Conservation (phyloP, 1,140 invertebrate genomes). For the Leptopilina clavipes region DNA sequence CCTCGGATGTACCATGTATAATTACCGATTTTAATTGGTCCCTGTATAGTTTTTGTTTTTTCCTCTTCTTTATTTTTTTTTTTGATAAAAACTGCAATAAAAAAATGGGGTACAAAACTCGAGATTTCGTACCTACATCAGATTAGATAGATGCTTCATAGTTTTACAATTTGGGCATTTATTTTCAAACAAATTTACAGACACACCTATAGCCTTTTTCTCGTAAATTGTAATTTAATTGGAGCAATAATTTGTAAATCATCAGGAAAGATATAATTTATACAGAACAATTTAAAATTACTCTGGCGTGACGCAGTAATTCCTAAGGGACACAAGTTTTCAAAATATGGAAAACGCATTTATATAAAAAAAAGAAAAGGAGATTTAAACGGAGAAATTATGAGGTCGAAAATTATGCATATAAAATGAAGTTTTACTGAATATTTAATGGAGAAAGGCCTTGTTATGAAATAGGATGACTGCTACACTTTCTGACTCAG, state of each 20-base stretch:
- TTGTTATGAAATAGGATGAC: conserved; percentile 7
- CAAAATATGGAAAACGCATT: too few species aligned
- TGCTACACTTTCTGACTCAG: conserved; percentile 1
- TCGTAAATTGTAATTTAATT: too few species aligned
- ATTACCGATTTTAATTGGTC: conserved; percentile 56
- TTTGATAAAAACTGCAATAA: not conserved
- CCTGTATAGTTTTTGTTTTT: not conserved
- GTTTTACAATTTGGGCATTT: too few species aligned
- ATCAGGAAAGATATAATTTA: too few species aligned
- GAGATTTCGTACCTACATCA: too few species aligned
- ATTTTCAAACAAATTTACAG: too few species aligned
- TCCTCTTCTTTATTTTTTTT: not conserved
- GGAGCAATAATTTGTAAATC: too few species aligned
- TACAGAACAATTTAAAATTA: too few species aligned
- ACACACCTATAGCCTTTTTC: too few species aligned
- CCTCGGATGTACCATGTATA: conserved; percentile 35
- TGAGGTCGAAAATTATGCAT: not conserved
- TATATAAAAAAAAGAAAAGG: not conserved
- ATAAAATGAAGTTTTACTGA: not conserved
- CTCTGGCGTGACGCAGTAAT: too few species aligned
- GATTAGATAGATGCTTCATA: too few species aligned
- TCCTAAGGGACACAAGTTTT: too few species aligned
- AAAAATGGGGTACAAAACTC: not conserved
- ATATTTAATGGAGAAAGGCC: conserved; percentile 18
- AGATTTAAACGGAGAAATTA: not conserved